Conservation (phyloP, 2,888 invertebrate species). For the Nesidiocoris tenuis region DNA sequence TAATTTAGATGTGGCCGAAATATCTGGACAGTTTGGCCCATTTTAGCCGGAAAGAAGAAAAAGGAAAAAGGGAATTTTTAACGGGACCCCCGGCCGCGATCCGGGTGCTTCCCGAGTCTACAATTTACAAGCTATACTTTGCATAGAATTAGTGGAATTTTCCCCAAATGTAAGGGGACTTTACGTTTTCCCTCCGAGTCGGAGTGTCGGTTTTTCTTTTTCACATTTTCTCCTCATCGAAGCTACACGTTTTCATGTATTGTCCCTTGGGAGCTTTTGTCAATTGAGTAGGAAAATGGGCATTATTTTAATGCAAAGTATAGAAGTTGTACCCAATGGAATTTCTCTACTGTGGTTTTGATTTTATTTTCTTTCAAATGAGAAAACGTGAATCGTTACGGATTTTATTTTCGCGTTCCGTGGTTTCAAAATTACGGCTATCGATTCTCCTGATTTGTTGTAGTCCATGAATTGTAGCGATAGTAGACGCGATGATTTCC, state of each 20-base stretch:
- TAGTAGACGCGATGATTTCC: no score
- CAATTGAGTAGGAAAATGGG: conserved; percentile 62
- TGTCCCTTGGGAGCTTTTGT: conserved; percentile 39
- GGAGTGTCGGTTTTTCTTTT: conserved; percentile 11
- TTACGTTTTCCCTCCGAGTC: conserved; percentile 19
- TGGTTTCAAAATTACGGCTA: no score
- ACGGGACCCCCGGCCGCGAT: conserved; percentile 8
- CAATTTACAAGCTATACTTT: conserved; percentile 82
- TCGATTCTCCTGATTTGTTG: no score
- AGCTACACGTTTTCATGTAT: conserved; percentile 29
- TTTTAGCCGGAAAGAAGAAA: conserved; percentile 22
- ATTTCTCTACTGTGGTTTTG: conserved; percentile 12
- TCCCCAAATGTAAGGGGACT: conserved; percentile 41
- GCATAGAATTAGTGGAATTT: conserved; percentile 69
- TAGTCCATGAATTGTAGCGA: no score
- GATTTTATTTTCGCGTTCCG: no score
- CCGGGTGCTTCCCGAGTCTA: conserved; percentile 23
- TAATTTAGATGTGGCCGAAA: conserved; percentile 45
- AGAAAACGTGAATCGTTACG: no score
- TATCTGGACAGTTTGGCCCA: conserved; percentile 50
- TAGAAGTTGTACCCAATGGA: conserved; percentile 68
- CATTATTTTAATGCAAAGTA: conserved; percentile 91
- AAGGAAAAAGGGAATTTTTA: neutral
- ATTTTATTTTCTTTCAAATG: conserved; percentile 12
- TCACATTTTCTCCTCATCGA: conserved; percentile 6